Evolutionary conservation across 1,140 invertebrate genomes (phyloP).

Genomic region (Magallana gigas): DNA sequence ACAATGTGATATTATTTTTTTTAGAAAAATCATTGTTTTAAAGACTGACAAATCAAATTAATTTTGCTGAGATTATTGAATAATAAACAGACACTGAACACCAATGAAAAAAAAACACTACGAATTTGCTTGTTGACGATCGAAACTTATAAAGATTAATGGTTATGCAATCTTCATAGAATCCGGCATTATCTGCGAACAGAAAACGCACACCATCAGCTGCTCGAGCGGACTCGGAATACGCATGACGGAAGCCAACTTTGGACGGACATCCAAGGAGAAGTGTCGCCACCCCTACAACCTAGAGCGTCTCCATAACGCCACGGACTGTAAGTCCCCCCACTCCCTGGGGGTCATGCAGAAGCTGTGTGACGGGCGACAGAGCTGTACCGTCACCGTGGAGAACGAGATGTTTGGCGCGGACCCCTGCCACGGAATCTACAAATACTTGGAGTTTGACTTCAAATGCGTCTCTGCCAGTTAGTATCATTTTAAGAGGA

Average conservation of each 20-base stretch:
- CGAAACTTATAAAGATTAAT: no score
- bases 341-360: neutral
- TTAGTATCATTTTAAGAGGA: neutral
- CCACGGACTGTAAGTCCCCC: slow-evolving; percentile 11
- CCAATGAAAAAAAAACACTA: no score
- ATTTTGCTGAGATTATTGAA: no score
- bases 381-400: neutral
- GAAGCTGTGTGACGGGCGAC: slow-evolving; percentile 3
- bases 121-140: no score
- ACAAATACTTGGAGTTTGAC: slow-evolving; percentile 41
- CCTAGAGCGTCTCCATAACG: slow-evolving; percentile 39
- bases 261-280: slow-evolving; percentile 9
- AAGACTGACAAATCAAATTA: no score
- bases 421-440: slow-evolving; percentile 39
- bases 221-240: neutral
- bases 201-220: slow-evolving; percentile 30
- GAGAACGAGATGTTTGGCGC: slow-evolving; percentile 35
- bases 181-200: slow-evolving; percentile 39
- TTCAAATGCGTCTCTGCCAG: slow-evolving; percentile 26
- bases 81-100: no score
- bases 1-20: no score
- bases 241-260: slow-evolving; percentile 24
- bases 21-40: no score
- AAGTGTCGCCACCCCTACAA: slow-evolving; percentile 18
- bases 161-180: neutral